phyloP scores from a whole-genome alignment of 2,888 invertebrate genomes.

The Eristalis intricaria region DNA sequence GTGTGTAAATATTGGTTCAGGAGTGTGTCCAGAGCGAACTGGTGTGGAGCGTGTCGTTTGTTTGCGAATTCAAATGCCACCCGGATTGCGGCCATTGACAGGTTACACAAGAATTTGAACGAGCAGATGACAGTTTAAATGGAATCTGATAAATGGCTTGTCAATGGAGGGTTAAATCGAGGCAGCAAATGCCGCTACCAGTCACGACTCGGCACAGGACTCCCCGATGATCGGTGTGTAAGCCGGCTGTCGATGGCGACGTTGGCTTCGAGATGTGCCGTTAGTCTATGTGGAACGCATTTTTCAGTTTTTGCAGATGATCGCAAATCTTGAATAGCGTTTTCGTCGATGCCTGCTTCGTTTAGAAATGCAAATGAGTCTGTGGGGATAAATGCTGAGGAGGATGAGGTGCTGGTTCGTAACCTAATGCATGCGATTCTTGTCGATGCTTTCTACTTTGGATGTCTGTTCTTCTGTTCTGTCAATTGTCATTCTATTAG shows the following conservation, averaged over 20 bases:
- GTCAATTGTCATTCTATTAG: too few species aligned
- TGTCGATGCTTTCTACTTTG: too few species aligned
- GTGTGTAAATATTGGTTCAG: neutral
- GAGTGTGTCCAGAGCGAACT: neutral
- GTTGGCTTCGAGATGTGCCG: too few species aligned
- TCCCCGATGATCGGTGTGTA: neutral
- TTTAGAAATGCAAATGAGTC: too few species aligned
- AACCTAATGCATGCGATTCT: too few species aligned
- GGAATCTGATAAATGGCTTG: neutral
- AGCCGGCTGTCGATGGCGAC: neutral
- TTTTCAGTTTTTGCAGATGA: too few species aligned
- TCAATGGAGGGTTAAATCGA: neutral
- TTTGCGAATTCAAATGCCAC: neutral
- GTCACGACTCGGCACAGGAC: conserved; percentile 1
- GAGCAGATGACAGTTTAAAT: neutral
- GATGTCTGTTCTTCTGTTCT: too few species aligned
- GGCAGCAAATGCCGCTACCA: neutral
- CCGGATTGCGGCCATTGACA: neutral
- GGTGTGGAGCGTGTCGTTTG: neutral
- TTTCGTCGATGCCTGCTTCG: too few species aligned
- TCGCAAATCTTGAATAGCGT: too few species aligned
- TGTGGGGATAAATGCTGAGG: too few species aligned
- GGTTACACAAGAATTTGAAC: neutral
- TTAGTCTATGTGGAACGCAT: too few species aligned
- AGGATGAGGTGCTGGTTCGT: too few species aligned